Base-by-base conservation (phyloP, 2,113 vertebrate species). In the Ranitomeya variabilis region DNA sequence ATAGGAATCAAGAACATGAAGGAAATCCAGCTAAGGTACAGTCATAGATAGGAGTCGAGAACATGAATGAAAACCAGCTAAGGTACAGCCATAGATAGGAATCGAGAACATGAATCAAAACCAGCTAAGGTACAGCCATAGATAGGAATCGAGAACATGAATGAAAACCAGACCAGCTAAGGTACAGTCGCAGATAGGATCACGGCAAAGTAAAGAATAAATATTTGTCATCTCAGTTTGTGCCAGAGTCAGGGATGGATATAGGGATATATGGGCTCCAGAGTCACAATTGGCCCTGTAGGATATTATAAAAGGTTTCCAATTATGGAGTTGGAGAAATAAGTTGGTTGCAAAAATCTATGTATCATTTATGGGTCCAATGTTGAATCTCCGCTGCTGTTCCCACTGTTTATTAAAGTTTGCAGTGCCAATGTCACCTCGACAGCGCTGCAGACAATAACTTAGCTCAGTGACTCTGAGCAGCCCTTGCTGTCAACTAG, bases 11-110 rank as follows among this genome's bases (percentile, higher is more conserved):
- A 51, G 31, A 4, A 76, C 2, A 13, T 19, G 12, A 94, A 94
- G 23, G 97, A 98, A 79, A 96, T 97, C 0, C 94, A 90, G 3
- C 94, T 97, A 21, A 95, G 90, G 97, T 98, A 88, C 89, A 11
- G 55, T 6, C 10, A 51, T 15, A 76, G 31, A 19, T 76, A 19
- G 37, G 16, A 76, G 16, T 16, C 37, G 37, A 76, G 31, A 4
- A 76, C 15, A 23, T 19, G 12, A 94, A 94, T 26, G 97, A 98
- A 79, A 96, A 97, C 0, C 94, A 90, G 3, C 94, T 97, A 21
- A 95, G 90, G 97, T 98, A 88, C 89, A 18, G 55, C 1, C 3
- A 19, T 16, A 76, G 31, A 19, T 76, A 19, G 37, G 16, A 76
- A 37, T 16, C 37, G 5, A 97, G 0, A 93, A 89, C 83, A 2